These are phyloP conservation scores for Balanococcus diminutus DNA, from an alignment of 2,888 invertebrate species.

Conservation along the genomic window DNA sequence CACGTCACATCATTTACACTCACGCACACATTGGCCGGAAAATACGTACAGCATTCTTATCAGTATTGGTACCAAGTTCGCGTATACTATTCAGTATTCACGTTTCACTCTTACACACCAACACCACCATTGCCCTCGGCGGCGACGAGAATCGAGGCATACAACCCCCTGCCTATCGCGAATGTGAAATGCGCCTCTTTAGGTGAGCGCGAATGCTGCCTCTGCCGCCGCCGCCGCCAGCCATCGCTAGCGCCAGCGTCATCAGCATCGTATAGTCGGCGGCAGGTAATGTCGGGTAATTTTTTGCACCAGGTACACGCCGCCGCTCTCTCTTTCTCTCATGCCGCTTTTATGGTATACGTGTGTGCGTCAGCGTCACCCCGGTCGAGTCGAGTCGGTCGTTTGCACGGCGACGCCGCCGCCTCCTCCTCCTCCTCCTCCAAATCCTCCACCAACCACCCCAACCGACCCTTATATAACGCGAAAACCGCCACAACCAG, in stretches of 20 bases:
- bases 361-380: neutral
- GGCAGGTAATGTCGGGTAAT: conserved; percentile 20
- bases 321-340: neutral
- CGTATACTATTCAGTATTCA: neutral
- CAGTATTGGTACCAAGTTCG: neutral
- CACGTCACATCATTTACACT: neutral
- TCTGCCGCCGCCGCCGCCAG: neutral
- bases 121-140: neutral
- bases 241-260: neutral
- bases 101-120: no score
- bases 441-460: no score
- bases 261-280: neutral
- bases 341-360: neutral
- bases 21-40: neutral
- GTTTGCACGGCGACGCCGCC: neutral
- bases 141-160: no score
- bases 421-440: neutral
- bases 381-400: neutral
- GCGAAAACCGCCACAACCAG: neutral
- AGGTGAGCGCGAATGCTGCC: no score
- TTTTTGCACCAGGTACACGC: conserved; percentile 22
- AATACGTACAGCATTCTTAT: neutral
- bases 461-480: neutral
- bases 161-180: neutral
- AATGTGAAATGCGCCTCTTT: neutral